These are phyloP conservation scores for Ruditapes philippinarum DNA, from an alignment of 1,140 invertebrate genomes.

Conservation along the genomic window DNA sequence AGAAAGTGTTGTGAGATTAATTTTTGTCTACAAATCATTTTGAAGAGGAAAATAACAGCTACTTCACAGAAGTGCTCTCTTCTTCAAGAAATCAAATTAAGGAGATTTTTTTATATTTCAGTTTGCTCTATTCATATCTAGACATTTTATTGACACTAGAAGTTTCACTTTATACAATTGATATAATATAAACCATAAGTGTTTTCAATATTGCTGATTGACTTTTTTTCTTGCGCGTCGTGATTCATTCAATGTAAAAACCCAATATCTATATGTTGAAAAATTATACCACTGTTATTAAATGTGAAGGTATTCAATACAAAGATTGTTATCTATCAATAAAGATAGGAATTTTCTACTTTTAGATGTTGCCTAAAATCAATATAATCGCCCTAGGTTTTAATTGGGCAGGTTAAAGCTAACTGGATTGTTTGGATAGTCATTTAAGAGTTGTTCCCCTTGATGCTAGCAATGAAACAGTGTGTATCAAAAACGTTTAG, in stretches of 20 bases:
- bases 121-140: neutral
- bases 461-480: too few species aligned
- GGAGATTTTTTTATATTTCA: neutral
- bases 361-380: neutral
- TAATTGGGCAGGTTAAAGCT: neutral
- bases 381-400: neutral
- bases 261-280: neutral
- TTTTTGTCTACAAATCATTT: neutral
- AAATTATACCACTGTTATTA: neutral
- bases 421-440: neutral
- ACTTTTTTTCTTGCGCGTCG: neutral
- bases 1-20: too few species aligned
- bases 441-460: neutral
- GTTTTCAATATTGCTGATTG: neutral
- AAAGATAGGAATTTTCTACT: neutral
- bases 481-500: too few species aligned
- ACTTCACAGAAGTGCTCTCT: neutral
- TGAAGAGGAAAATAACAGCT: neutral
- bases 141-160: neutral
- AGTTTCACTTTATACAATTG: neutral
- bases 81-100: neutral
- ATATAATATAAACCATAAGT: neutral
- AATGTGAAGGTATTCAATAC: neutral
- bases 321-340: neutral
- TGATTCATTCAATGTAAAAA: neutral